Evolutionary conservation across 2,113 vertebrate genomes (phyloP), one percentile per base, ranked within the genome.

Genomic region (Bambusicola thoracicus): DNA sequence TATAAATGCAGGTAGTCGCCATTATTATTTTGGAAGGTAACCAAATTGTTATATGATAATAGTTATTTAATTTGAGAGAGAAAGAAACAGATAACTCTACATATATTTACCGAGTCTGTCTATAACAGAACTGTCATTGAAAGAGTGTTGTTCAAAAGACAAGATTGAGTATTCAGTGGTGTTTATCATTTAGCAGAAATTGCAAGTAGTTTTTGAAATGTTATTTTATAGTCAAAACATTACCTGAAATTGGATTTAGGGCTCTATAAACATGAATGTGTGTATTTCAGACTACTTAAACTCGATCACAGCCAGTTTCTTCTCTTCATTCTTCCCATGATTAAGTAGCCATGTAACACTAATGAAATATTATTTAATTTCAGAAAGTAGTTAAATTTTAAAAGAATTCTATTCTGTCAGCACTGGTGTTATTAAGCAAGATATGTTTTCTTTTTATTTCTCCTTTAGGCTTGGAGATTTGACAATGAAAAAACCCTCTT

Each of bases 131-230:
- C n/a, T 61, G 43, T 13, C 20, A 70, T 34, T 51, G 70, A 87
- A 82, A 90, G 44, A 87, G 94, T 92, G 51, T 90, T 19, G 59
- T 20, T 66, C 76, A 56, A 75, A 92, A 81, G 11, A 40, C 30
- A 66, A 34, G 48, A 49, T 55, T 49, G 38, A 44, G 49, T 74
- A 34, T 89, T 73, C 55, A 43, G 56, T 62, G 32, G 10, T 93
- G 43, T 66, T 90, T 59, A 65, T 72, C 59, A 81, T 74, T 62
- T 61, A 49, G 34, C 13, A 74, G 7, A 85, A 88, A 92, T 19
- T 76, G 40, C 14, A 73, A 91, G 66, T 69, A 41, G 30, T 56
- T 73, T 91, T 78, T 68, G 51, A 85, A 92, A 51, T 88, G 29
- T 17, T 90, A 53, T 79, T 93, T 92, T 85, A 68, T 77, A 0